phyloP scores from a whole-genome alignment of 2,888 invertebrate genomes.

The Campaea margaritaria region DNA sequence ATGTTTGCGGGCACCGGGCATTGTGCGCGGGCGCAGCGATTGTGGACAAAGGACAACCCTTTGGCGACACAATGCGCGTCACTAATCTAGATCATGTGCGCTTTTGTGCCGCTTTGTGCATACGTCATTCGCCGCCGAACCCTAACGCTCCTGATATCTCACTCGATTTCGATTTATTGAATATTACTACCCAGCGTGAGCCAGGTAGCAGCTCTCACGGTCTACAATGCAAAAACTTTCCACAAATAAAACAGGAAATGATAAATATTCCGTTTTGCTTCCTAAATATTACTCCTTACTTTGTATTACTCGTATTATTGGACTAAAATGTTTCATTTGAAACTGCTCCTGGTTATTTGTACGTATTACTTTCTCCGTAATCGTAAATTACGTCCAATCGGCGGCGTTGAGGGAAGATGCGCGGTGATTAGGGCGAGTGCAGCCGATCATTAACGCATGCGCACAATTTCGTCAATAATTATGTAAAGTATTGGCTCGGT shows the following conservation, averaged over 20 bases:
- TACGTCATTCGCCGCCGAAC: conserved; percentile 47
- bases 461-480: conserved; percentile 73
- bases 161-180: conserved; percentile 84
- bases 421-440: conserved; percentile 57
- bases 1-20: conserved; percentile 73
- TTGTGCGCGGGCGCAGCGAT: conserved; percentile 68
- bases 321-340: conserved; percentile 53
- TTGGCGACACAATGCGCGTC: conserved; percentile 83
- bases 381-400: conserved; percentile 57
- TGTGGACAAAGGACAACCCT: conserved; percentile 80
- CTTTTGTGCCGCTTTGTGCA: conserved; percentile 73
- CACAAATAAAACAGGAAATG: conserved; percentile 79
- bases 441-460: conserved; percentile 66
- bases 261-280: conserved; percentile 60
- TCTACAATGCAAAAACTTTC: conserved; percentile 72
- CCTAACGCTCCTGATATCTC: conserved; percentile 71
- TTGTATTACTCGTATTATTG: conserved; percentile 59
- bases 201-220: conserved; percentile 83
- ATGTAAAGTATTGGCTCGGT: conserved; percentile 71
- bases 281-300: conserved; percentile 54
- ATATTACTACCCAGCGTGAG: conserved; percentile 77
- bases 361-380: conserved; percentile 55
- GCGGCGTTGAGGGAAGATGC: conserved; percentile 55
- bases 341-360: conserved; percentile 52
- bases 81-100: conserved; percentile 84